A percentile compares a stretch with the other conserved stretches of the same genome.
Evolutionary conservation across 1,140 invertebrate genomes (phyloP).

Genomic region (Monochamus saltuarius): DNA sequence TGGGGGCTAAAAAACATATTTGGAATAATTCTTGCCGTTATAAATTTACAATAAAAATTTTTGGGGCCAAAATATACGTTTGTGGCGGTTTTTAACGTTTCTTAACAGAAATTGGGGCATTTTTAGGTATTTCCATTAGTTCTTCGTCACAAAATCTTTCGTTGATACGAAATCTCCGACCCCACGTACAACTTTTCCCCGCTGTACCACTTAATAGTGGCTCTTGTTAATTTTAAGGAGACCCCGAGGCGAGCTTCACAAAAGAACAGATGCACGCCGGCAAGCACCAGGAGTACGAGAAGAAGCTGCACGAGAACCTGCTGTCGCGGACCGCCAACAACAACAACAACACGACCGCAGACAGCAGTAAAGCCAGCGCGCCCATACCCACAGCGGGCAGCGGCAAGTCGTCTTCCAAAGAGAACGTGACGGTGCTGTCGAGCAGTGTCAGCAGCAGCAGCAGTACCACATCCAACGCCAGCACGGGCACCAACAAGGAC

Average conservation of each 20-base stretch:
- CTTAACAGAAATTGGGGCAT: too few relatives aligned
- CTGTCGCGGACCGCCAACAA: constrained; percentile 49
- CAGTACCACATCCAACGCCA: constrained; percentile 19
- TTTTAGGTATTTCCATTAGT: too few relatives aligned
- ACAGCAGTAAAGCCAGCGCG: constrained; percentile 34
- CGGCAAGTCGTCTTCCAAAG: constrained; percentile 47
- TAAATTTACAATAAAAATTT: too few relatives aligned
- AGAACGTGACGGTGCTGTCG: constrained; percentile 18
- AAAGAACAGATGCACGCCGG: constrained; percentile 99
- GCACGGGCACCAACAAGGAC: constrained; percentile 35
- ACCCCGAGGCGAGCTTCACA: constrained; percentile 94
- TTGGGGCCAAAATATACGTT: too few relatives aligned
- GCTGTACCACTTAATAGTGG: constrained; percentile 27
- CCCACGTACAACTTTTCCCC: neutral
- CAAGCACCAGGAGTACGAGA: constrained; percentile 98
- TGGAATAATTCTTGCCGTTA: too few relatives aligned
- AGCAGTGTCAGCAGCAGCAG: constrained; percentile 28
- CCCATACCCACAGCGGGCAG: constrained; percentile 30
- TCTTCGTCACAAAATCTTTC: too few relatives aligned
- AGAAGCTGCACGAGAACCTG: constrained; percentile 74
- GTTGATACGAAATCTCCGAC: too few relatives aligned
- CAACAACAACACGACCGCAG: constrained; percentile 30
- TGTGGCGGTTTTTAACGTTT: too few relatives aligned
- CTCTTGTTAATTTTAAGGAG: constrained; percentile 59
- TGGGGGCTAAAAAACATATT: too few relatives aligned